These are phyloP conservation scores for Stratiomys singularior DNA, from an alignment of 2,888 invertebrate species.

Conservation along the genomic window DNA sequence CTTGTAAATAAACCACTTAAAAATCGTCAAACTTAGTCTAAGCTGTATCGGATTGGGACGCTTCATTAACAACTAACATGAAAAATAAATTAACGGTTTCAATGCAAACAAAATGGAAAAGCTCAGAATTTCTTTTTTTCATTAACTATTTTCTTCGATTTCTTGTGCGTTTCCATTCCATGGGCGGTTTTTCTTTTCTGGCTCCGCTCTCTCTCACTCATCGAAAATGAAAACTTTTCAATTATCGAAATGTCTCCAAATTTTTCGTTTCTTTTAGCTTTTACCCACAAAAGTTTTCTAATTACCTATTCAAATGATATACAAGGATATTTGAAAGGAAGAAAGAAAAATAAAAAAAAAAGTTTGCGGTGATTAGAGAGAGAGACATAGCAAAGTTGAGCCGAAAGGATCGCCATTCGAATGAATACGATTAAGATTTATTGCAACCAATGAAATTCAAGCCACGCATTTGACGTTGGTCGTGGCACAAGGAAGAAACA, in stretches of 20 bases:
- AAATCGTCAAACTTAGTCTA: too few relatives aligned
- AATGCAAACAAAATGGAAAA: background rate
- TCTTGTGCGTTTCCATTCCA: too few relatives aligned
- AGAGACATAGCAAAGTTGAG: background rate
- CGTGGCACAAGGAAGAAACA: too few relatives aligned
- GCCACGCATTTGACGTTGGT: too few relatives aligned
- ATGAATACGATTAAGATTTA: constrained; percentile 4
- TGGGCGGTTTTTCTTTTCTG: too few relatives aligned
- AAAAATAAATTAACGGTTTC: constrained; percentile 17
- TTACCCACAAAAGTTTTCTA: constrained; percentile 1
- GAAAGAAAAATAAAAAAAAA: too few relatives aligned
- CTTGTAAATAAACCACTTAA: too few relatives aligned
- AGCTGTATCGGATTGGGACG: background rate
- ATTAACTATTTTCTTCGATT: too few relatives aligned
- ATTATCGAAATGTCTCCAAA: constrained; percentile 1
- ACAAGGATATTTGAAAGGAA: background rate
- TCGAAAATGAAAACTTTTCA: constrained; percentile 14
- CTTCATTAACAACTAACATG: constrained; percentile 26
- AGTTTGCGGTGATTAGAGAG: background rate
- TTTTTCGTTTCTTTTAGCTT: too few relatives aligned
- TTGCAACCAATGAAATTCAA: background rate
- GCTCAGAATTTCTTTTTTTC: background rate
- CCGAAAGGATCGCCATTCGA: background rate
- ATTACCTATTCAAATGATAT: constrained; percentile 5
- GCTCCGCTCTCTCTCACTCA: too few relatives aligned